Evolutionary conservation across 2,113 vertebrate genomes (phyloP), one percentile per base, ranked within the genome.

Genomic region (Corvus moneduloides): DNA sequence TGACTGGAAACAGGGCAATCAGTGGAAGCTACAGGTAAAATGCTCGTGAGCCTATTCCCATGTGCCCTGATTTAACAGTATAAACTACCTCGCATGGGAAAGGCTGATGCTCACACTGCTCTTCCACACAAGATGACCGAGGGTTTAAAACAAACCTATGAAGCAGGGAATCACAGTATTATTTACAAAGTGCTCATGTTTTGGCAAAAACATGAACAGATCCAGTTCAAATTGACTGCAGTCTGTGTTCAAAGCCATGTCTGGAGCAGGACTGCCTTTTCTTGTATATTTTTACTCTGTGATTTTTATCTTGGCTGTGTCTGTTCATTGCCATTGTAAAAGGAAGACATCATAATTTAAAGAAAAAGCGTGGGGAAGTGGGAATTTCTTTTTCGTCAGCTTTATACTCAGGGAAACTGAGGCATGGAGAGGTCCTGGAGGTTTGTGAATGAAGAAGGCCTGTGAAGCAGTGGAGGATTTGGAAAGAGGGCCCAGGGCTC

Each of bases 181-280:
- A 52, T 93, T 94, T 83, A 90, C 51, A 82, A 75, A 95, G 30
- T 44, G 62, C 69, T 91, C 73, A 87, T 75, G 80, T 37, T 91
- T 81, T 89, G 73, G 89, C 80, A 78, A 94, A 95, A 69, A 24
- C 7, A 26, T 10, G 44, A 87, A 37, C 49, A 83, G 54, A 75
- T 8, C 14, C 27, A 37, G 66, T 79, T 86, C 68, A 84, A 72
- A 61, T 11, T 82, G 44, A 69, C 52, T 62, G 32, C 54, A 79
- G 83, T 59, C 79, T 75, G 13, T 5, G 2, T 37, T 81, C 81
- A 58, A 4, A 1, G 3, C 67, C 4, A 10, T 48, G 66, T 91
- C 84, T 95, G 93, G 84, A 91, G 75, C 37, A 79, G 54, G 46
- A 69, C 41, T 66, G 80, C 32, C 39, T 91, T 78, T 84, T 67